Conservation (phyloP, 2,113 vertebrate genomes). For the Nothoprocta perdicaria region DNA sequence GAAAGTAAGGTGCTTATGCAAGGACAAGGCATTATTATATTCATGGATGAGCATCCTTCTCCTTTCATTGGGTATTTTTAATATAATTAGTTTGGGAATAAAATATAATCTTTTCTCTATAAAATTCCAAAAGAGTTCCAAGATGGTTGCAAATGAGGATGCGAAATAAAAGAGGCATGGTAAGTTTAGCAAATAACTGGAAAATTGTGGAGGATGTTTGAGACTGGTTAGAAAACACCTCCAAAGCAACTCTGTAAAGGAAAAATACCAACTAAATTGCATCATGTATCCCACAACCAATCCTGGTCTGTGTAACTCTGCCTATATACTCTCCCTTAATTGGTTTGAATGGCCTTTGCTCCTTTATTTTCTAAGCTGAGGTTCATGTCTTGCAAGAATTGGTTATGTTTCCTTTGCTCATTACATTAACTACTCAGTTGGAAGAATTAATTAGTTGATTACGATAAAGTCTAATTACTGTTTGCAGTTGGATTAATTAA, state of each 20-base stretch:
- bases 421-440: conserved; percentile 60
- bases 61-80: background rate
- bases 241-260: background rate
- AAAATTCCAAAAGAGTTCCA: background rate
- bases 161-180: background rate
- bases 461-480: conserved; percentile 66
- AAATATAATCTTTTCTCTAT: background rate
- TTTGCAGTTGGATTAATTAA: conserved; percentile 71
- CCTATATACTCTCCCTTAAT: conserved; percentile 24
- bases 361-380: conserved; percentile 22
- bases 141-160: background rate
- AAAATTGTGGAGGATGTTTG: background rate
- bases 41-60: background rate
- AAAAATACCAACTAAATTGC: background rate
- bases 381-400: conserved; percentile 26
- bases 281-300: background rate
- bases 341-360: conserved; percentile 46
- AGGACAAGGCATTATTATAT: background rate
- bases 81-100: background rate
- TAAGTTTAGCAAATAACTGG: background rate
- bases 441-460: conserved; percentile 72
- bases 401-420: conserved; percentile 43
- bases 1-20: background rate
- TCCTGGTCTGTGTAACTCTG: background rate
- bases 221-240: background rate